Base-by-base conservation (phyloP, 2,797 vertebrate species). In the Bryconaethiops microstoma region DNA sequence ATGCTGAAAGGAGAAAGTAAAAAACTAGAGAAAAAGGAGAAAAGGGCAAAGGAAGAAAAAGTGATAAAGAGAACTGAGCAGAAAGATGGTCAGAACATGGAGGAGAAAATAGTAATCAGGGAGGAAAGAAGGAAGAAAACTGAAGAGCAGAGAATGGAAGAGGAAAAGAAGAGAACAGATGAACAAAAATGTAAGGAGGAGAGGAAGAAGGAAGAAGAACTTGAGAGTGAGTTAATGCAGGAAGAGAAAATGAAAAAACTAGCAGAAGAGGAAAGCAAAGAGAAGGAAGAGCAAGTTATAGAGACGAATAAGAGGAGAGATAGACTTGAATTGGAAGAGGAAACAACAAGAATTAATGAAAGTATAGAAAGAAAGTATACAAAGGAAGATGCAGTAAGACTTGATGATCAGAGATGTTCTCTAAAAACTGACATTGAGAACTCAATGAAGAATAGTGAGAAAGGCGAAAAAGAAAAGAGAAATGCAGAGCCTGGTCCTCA, bases 91-190 rank as follows among this genome's bases (percentile, higher is more conserved):
- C 40, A 19, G 13, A 55, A 1, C 8, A 50, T 40, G 42, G 77
- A 87, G n/a, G 39, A 83, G 23, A 50, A 25, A 5, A 81, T 76
- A 52, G 62, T 35, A 16, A 52, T 5, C 25, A 74, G 82, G 64
- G 35, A 57, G 57, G 74, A 67, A 40, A 67, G 8, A 4, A 67
- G 19, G 7, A 69, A 60, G 77, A 68, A 39, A 70, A 64, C 12
- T 9, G 14, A 59, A 39, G 48, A 55, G 39, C 62, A 13, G 13
- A 55, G 14, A 48, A 23, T 3, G 67, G 19, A 72, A 7, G 45
- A 16, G 17, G 45, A 60, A n/a, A 29, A 8, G n/a, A 29, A 1
- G 60, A 39, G 19, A 17, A 48, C 72, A 29, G 79, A 78, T 4
- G 68, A 74, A 13, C 21, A 25, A 12, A 69, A 50, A 77, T 54